Evolutionary conservation across 1,140 invertebrate genomes (phyloP), one percentile per base, ranked within the genome.

Genomic region (Colletes latitarsis): DNA sequence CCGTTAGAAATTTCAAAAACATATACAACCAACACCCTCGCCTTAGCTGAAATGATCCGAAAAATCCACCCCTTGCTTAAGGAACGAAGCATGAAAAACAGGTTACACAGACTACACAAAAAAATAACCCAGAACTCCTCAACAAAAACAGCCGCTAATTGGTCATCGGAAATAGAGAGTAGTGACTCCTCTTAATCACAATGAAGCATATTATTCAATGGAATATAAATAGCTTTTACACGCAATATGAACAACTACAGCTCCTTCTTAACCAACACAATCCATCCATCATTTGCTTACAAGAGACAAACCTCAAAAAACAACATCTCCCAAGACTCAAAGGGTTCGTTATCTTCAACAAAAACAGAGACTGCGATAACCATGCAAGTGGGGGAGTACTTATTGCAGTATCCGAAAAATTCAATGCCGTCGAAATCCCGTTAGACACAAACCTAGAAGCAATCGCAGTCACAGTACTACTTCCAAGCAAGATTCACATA

Each of bases 291-390:
- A 88, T 53, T 12, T 53, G 52, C 68, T 66, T 88, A 39, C 87
- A 90, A 77, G 88, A 90, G 84, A 90, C 87, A n/a, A 88, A 90
- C 74, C 88, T 90, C 62, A 86, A 77, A 75, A 57, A 78, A 53
- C 49, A 78, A 39, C 60, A 82, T 52, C 68, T 62, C 41, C 84
- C 60, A 15, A 77, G 60, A 58, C 14, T 89, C 30, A 84, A 75
- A 72, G 70, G 81, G 17, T 91, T 84, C 67, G 39, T 69, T 46
- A 10, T 39, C 10, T 82, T 81, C 43, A 78, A 77, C 69, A 89
- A 89, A 88, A 88, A 88, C 64, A 73, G 85, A 72, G 3, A 15
- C n/a, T 53, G 83, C 17, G 64, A 81, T 57, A 72, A 60, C 53
- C 73, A 69, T 15, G 86, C 88, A 14, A 91, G 90, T 76, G 87